Percentiles rank a stretch among this genome's conserved stretches.
phyloP scores from a whole-genome alignment of 2,888 invertebrate species.

The Azorinus chamasolen region DNA sequence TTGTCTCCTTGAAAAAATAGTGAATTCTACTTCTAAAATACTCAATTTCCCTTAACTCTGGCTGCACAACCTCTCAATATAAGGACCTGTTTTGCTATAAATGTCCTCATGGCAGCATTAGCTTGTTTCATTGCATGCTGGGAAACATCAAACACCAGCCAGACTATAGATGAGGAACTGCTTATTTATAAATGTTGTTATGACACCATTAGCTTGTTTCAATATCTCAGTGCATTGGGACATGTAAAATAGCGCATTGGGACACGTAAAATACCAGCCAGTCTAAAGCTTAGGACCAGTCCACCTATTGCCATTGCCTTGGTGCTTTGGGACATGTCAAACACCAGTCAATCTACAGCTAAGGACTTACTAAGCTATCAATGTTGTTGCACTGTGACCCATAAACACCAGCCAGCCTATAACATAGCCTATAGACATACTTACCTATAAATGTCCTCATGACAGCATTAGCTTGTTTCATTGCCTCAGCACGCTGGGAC shows the following conservation, averaged over 20 bases:
- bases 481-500: constrained; percentile 92
- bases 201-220: constrained; percentile 87
- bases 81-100: constrained; percentile 88
- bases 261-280: neutral
- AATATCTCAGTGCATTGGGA: no score
- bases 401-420: no score
- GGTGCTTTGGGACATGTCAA: constrained; percentile 86
- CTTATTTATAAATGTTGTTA: constrained; percentile 91
- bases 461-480: constrained; percentile 95
- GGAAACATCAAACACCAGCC: constrained; percentile 92
- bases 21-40: no score
- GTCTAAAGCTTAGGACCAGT: neutral
- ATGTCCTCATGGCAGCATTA: constrained; percentile 95
- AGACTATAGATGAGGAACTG: constrained; percentile 91
- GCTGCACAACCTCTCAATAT: no score
- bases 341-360: constrained; percentile 95
- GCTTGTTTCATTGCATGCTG: constrained; percentile 93
- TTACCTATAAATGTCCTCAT: constrained; percentile 92
- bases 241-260: no score
- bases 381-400: no score
- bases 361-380: no score
- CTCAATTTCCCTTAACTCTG: no score
- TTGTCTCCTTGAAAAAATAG: no score
- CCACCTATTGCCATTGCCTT: neutral
- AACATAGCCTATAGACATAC: constrained; percentile 18